These are phyloP conservation scores for Isurus oxyrinchus DNA, from an alignment of 2,113 vertebrate genomes.

Conservation along the genomic window DNA sequence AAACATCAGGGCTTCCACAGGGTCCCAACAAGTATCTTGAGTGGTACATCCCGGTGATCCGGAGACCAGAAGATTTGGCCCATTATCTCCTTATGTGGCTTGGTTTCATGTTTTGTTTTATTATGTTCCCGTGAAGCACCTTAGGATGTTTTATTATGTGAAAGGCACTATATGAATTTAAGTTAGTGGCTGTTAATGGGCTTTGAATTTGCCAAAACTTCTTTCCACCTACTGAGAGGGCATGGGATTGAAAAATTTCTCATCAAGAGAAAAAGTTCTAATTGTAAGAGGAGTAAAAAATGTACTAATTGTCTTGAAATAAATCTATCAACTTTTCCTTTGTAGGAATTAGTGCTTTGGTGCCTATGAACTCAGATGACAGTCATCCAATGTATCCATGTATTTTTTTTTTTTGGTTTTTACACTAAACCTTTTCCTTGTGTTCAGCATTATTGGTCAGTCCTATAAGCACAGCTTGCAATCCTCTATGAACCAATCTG, in stretches of 20 bases:
- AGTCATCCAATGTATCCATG: neutral
- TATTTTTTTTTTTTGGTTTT: neutral
- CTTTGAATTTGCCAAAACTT: neutral
- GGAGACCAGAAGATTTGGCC: no score
- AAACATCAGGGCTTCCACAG: no score
- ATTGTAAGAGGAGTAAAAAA: no score
- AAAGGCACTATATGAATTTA: no score
- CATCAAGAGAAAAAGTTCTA: neutral
- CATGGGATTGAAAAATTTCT: neutral
- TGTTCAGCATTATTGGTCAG: neutral
- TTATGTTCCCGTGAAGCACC: no score
- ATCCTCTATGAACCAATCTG: neutral
- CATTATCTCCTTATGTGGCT: no score
- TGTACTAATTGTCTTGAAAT: neutral
- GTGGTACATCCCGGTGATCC: no score
- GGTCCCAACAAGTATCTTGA: no score
- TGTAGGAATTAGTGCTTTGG: neutral
- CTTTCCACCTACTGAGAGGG: neutral
- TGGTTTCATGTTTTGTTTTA: no score
- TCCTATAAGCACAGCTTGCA: neutral
- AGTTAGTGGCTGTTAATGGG: no score
- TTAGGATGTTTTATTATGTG: no score
- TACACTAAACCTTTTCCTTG: neutral
- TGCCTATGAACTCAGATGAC: neutral
- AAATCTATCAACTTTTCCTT: neutral